Evolutionary conservation across 2,113 vertebrate genomes (phyloP).

Genomic region (Rhegmatorhina hoffmannsi): DNA sequence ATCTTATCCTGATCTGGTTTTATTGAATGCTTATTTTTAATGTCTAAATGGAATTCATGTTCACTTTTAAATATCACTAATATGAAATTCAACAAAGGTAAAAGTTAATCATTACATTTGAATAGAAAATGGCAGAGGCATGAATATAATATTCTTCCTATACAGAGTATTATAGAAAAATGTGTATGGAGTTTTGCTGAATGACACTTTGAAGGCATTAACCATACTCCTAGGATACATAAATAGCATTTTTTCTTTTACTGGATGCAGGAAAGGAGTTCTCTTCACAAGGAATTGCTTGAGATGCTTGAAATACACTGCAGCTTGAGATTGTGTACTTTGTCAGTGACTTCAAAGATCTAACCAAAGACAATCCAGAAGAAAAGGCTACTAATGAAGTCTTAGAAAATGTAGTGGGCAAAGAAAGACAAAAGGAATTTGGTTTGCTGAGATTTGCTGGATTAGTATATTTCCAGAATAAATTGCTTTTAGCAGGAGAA

Average conservation of each 20-base stretch:
- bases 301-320: background rate
- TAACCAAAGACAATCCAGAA: background rate
- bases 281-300: background rate
- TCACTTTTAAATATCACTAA: slow-evolving; percentile 19
- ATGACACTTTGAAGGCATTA: background rate
- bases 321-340: background rate
- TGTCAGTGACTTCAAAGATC: background rate
- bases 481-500: background rate
- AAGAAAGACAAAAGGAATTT: background rate
- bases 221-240: background rate
- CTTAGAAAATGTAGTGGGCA: background rate
- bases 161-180: background rate
- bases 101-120: background rate
- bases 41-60: background rate
- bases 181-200: background rate
- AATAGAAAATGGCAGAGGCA: background rate
- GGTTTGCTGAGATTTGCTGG: background rate
- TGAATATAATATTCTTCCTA: background rate
- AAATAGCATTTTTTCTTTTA: background rate
- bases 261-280: background rate
- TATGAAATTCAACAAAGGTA: background rate
- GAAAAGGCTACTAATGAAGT: background rate
- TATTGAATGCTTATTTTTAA: background rate
- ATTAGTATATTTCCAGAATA: background rate
- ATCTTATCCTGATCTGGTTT: background rate